phyloP scores from a whole-genome alignment of 2,113 vertebrate species.

The Bettongia penicillata region DNA sequence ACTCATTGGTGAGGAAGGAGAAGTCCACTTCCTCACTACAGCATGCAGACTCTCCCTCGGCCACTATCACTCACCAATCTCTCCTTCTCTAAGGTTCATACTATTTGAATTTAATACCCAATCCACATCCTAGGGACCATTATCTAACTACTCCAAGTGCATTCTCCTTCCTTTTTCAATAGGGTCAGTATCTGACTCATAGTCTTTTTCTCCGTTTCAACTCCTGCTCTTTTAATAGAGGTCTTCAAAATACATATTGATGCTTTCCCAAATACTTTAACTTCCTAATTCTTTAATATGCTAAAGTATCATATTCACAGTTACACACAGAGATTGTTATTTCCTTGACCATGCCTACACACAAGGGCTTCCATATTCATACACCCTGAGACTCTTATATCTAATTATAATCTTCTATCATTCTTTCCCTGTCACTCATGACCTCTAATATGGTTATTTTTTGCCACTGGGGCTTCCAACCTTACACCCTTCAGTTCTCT shows the following conservation, averaged over 20 bases:
- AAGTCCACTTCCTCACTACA: neutral
- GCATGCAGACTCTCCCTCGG: neutral
- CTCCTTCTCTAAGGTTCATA: neutral
- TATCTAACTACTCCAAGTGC: neutral
- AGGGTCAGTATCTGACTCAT: neutral
- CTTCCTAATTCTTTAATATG: neutral
- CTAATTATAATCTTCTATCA: neutral
- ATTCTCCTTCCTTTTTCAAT: neutral
- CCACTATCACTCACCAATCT: neutral
- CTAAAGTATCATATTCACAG: neutral
- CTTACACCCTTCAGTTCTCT: neutral
- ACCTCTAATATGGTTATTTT: neutral
- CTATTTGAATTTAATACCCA: neutral
- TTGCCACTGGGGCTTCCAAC: neutral
- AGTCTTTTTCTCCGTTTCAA: neutral
- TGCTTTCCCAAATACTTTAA: neutral
- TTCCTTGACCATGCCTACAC: neutral
- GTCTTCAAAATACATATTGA: neutral
- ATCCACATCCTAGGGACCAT: too few species aligned
- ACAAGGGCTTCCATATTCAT: neutral
- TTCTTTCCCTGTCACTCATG: neutral
- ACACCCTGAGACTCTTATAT: neutral
- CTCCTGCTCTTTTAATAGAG: neutral
- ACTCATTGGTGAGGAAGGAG: neutral
- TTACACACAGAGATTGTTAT: neutral